Conservation (phyloP, 2,797 vertebrate species). For the Rhinogobio ventralis region DNA sequence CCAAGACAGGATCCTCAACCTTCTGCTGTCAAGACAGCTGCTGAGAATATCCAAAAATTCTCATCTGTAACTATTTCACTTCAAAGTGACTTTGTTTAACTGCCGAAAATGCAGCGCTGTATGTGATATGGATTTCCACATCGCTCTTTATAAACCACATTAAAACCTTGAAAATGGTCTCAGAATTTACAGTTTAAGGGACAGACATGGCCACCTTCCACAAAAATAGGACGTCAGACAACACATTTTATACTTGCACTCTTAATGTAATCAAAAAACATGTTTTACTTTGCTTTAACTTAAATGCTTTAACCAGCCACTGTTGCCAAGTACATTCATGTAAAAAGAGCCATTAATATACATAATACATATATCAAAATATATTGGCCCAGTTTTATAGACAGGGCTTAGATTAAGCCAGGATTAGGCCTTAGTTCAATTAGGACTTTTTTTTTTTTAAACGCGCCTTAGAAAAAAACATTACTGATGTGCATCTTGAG, state of each 20-base stretch:
- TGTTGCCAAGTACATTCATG: too few relatives aligned
- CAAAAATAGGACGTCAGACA: neutral
- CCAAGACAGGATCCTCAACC: neutral
- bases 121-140: neutral
- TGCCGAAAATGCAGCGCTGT: neutral
- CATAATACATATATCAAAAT: too few relatives aligned
- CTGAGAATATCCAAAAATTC: neutral
- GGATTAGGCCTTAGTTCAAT: too few relatives aligned
- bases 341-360: too few relatives aligned
- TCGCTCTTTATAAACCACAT: neutral
- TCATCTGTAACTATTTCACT: neutral
- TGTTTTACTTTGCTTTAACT: too few relatives aligned
- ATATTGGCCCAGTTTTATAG: too few relatives aligned
- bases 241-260: neutral
- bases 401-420: too few relatives aligned
- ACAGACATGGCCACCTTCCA: neutral
- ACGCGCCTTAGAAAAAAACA: too few relatives aligned
- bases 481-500: too few relatives aligned
- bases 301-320: too few relatives aligned
- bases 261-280: neutral
- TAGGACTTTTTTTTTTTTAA: too few relatives aligned
- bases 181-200: neutral
- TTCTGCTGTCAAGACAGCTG: slow-evolving; percentile 7
- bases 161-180: neutral
- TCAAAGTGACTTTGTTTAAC: neutral